phyloP scores from a whole-genome alignment of 2,113 vertebrate genomes.

The Anoura caudifer region DNA sequence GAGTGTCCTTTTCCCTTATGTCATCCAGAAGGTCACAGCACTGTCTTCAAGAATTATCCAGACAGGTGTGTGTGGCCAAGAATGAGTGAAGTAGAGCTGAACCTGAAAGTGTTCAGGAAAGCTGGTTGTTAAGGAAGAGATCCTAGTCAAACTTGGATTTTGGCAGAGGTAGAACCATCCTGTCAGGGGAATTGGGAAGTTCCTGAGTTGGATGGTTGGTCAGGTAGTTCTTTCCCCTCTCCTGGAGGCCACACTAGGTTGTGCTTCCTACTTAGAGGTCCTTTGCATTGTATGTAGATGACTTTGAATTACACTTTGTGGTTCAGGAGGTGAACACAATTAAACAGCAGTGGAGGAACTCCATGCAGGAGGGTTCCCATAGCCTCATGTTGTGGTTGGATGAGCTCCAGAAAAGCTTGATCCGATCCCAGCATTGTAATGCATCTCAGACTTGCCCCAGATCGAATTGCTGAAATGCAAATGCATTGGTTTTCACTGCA shows the following conservation, averaged over 20 bases:
- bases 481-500: slow-evolving; percentile 57
- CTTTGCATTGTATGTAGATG: slow-evolving; percentile 35
- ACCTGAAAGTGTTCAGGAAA: not conserved
- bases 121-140: not conserved
- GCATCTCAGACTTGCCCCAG: slow-evolving; percentile 64
- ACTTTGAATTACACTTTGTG: slow-evolving; percentile 58
- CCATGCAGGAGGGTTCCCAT: slow-evolving; percentile 65
- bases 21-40: not conserved
- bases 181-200: not conserved
- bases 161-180: not conserved
- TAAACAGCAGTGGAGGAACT: slow-evolving; percentile 73
- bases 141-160: not conserved
- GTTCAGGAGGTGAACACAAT: slow-evolving; percentile 71
- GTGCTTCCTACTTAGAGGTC: slow-evolving; percentile 21
- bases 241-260: not conserved
- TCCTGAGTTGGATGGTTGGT: not conserved
- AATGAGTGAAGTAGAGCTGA: not conserved
- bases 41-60: not conserved
- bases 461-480: slow-evolving; percentile 73
- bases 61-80: not conserved
- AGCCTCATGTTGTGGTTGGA: slow-evolving; percentile 75
- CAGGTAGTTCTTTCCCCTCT: not conserved
- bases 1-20: not conserved
- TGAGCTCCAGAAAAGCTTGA: slow-evolving; percentile 75
- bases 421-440: slow-evolving; percentile 74